Conservation (phyloP, 2,888 invertebrate species). For the Athetis lepigone region DNA sequence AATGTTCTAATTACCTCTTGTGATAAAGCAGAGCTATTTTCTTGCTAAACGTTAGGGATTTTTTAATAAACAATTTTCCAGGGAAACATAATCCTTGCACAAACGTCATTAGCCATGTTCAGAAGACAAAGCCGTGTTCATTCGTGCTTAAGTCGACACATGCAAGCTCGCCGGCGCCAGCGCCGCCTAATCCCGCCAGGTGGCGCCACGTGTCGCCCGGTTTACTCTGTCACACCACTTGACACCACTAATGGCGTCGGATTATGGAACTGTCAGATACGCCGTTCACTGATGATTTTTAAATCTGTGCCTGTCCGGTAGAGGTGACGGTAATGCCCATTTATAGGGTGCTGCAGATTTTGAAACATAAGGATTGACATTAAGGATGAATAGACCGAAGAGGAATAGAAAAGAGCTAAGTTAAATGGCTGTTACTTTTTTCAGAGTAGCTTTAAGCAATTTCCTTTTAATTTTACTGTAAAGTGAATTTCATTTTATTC, state of each 20-base stretch:
- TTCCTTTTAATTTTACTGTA: no score
- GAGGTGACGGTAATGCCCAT: not conserved
- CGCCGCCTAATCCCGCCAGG: slow-evolving; percentile 38
- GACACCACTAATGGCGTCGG: slow-evolving; percentile 36
- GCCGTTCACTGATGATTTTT: slow-evolving; percentile 26
- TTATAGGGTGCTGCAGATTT: not conserved
- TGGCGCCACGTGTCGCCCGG: slow-evolving; percentile 27
- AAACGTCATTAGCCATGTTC: slow-evolving; percentile 47
- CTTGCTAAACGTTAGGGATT: slow-evolving; percentile 3
- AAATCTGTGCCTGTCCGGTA: slow-evolving; percentile 8
- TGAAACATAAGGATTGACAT: no score
- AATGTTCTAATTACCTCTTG: no score
- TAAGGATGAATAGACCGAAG: no score
- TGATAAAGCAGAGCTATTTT: not conserved
- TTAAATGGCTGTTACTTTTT: no score
- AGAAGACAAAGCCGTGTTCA: slow-evolving; percentile 49
- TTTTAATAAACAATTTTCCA: slow-evolving; percentile 17
- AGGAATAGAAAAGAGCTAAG: no score
- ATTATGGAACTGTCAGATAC: slow-evolving; percentile 39
- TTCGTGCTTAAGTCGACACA: slow-evolving; percentile 54
- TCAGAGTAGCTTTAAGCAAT: no score
- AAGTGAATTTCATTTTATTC: no score
- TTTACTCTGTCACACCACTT: slow-evolving; percentile 27
- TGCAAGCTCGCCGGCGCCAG: slow-evolving; percentile 24
- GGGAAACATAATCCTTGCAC: slow-evolving; percentile 47